These are phyloP conservation scores for Protonemura montana DNA, from an alignment of 2,888 invertebrate species.

Conservation along the genomic window DNA sequence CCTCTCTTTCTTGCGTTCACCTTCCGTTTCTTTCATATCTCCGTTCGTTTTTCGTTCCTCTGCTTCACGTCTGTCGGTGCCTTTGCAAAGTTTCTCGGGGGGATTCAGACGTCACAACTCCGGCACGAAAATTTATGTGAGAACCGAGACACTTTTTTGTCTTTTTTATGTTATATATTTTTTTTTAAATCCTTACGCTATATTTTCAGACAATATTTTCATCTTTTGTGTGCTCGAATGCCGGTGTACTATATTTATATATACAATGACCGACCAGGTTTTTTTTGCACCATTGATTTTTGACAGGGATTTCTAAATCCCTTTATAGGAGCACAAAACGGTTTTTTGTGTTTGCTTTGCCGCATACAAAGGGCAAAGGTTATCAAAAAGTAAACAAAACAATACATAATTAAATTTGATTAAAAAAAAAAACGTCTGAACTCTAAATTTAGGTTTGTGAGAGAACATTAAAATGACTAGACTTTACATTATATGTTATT, in stretches of 20 bases:
- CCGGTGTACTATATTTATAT: neutral
- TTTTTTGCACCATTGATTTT: neutral
- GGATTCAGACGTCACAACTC: neutral
- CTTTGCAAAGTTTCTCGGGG: neutral
- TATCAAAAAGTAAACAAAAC: neutral
- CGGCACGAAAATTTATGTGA: neutral
- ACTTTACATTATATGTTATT: neutral
- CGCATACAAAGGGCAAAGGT: neutral
- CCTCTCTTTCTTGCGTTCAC: neutral
- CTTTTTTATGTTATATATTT: neutral
- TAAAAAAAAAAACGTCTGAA: neutral
- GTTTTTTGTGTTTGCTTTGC: neutral
- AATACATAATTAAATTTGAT: neutral
- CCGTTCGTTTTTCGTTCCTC: neutral
- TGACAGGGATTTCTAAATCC: neutral
- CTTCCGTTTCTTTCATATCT: neutral
- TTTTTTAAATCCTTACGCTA: neutral
- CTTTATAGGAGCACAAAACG: neutral
- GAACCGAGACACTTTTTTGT: neutral
- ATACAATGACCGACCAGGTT: neutral
- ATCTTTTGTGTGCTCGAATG: neutral
- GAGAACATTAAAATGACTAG: neutral
- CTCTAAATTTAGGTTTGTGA: neutral
- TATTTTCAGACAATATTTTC: neutral
- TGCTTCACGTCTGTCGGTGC: neutral